These are phyloP conservation scores for Meloidogyne chitwoodi DNA, from an alignment of 1,140 invertebrate genomes.

Conservation along the genomic window DNA sequence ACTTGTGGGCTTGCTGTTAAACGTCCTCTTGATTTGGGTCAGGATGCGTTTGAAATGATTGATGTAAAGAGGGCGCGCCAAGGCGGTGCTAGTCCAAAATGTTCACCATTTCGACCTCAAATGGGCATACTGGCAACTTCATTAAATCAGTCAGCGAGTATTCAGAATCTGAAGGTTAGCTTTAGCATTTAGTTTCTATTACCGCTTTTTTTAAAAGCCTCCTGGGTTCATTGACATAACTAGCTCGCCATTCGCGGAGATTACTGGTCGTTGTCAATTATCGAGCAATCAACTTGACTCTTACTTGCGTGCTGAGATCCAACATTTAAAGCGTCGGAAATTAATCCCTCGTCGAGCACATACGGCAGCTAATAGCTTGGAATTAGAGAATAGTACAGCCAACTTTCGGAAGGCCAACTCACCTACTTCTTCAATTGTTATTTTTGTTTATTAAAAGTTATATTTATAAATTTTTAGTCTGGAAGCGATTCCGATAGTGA, in stretches of 20 bases:
- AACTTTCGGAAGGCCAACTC: conserved; percentile 29
- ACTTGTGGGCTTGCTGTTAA: conserved; percentile 54
- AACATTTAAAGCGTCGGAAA: conserved; percentile 44
- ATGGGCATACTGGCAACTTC: conserved; percentile 51
- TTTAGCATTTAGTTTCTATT: background rate
- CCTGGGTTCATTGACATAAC: background rate
- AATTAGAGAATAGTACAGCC: background rate
- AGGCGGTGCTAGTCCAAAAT: conserved; percentile 35
- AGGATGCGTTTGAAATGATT: conserved; percentile 39
- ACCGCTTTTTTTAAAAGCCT: background rate
- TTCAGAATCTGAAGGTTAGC: conserved; percentile 4
- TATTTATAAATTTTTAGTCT: conserved; percentile 40
- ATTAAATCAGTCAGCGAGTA: conserved; percentile 29
- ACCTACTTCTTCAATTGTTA: conserved; percentile 42
- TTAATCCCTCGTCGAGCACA: conserved; percentile 40
- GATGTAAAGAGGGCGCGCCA: conserved; percentile 48
- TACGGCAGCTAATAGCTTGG: background rate
- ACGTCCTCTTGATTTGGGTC: conserved; percentile 47
- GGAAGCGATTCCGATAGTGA: conserved; percentile 51
- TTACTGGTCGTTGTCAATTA: conserved; percentile 33
- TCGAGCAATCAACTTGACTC: conserved; percentile 42
- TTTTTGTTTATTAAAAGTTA: background rate
- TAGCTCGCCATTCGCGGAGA: conserved; percentile 39
- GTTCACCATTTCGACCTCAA: conserved; percentile 56
- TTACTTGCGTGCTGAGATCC: conserved; percentile 48